Conservation (phyloP, 1,140 invertebrate species). For the Pseudomyrmex sp. region DNA sequence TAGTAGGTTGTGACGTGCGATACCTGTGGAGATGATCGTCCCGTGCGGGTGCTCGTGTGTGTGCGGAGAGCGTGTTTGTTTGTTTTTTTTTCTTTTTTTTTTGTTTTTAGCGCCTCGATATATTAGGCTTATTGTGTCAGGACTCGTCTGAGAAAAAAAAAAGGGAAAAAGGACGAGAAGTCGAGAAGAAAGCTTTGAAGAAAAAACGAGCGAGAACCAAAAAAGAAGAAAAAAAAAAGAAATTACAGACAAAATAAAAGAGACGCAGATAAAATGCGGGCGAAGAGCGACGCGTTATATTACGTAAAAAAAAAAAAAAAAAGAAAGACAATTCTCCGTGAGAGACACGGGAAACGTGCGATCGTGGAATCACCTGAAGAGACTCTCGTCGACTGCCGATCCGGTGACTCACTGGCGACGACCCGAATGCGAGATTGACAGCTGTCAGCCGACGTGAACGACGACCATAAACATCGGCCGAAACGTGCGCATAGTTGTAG, state of each 20-base stretch:
- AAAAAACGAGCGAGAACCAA: constrained; percentile 50
- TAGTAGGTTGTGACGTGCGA: constrained; percentile 69
- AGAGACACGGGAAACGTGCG: constrained; percentile 9
- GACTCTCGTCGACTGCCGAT: constrained; percentile 50
- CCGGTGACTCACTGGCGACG: constrained; percentile 68
- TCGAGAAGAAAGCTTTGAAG: constrained; percentile 57
- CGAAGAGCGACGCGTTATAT: constrained; percentile 24
- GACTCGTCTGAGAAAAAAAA: constrained; percentile 69
- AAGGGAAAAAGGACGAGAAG: constrained; percentile 62
- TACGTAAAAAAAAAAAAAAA: too few relatives aligned
- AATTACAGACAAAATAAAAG: constrained; percentile 23
- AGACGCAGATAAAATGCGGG: constrained; percentile 46
- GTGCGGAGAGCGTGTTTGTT: not conserved
- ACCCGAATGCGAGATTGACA: constrained; percentile 68
- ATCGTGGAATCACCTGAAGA: constrained; percentile 47
- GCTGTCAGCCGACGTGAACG: constrained; percentile 69
- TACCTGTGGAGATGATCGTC: constrained; percentile 62
- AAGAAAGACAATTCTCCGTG: too few relatives aligned
- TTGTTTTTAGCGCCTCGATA: constrained; percentile 15
- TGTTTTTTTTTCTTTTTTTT: too few relatives aligned
- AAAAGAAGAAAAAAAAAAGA: constrained; percentile 12
- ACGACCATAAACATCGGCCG: constrained; percentile 65
- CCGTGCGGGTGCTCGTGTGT: constrained; percentile 25
- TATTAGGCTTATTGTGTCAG: constrained; percentile 55
- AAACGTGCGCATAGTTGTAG: constrained; percentile 60